Conservation (phyloP, 2,113 vertebrate species). For the Oreochromis niloticus region DNA sequence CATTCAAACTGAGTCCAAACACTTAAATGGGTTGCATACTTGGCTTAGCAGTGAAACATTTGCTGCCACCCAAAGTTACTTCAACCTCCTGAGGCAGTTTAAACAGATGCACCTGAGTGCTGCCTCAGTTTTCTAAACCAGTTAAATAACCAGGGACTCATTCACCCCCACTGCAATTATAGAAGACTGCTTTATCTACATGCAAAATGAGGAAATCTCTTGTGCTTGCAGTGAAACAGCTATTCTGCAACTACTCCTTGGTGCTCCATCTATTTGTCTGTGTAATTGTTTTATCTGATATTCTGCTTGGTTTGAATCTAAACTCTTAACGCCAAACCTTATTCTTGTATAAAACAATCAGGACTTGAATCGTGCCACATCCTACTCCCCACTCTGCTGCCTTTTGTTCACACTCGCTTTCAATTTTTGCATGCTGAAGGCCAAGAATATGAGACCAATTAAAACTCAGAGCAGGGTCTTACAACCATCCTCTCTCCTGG, state of each 20-base stretch:
- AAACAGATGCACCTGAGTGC: neutral
- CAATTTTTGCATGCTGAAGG: conserved; percentile 13
- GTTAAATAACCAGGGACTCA: neutral
- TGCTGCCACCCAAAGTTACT: neutral
- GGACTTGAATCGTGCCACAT: neutral
- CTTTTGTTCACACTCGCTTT: neutral
- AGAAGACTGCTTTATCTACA: neutral
- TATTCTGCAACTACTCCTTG: neutral
- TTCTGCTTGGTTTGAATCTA: neutral
- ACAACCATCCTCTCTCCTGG: conserved; percentile 31
- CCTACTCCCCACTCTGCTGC: neutral
- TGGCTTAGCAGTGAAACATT: conserved; percentile 1
- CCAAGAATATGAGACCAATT: conserved; percentile 64
- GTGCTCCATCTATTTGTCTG: neutral
- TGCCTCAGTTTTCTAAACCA: neutral
- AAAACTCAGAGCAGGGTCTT: conserved; percentile 30
- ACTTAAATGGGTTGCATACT: conserved; percentile 15
- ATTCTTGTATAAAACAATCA: neutral
- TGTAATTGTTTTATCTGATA: neutral
- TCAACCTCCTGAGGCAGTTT: neutral
- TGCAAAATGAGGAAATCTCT: neutral
- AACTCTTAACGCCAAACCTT: neutral
- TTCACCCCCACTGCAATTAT: neutral
- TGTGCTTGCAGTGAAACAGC: neutral
- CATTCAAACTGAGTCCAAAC: conserved; percentile 1